Evolutionary conservation across 2,113 vertebrate species (phyloP), one percentile per base, ranked within the genome.

Genomic region (Cynoglossus semilaevis): DNA sequence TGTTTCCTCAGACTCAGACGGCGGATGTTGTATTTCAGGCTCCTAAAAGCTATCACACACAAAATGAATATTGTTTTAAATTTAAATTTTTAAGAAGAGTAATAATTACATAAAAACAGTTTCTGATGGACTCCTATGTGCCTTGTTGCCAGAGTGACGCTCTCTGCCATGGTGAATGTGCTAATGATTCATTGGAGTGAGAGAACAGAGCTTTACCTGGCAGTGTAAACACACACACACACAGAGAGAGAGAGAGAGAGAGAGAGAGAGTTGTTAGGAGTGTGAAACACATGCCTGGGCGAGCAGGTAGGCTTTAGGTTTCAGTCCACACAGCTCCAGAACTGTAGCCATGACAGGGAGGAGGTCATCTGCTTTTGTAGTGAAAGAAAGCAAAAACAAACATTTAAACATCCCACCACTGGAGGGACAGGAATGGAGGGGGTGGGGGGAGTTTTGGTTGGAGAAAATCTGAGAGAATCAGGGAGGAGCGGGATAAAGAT

Each of bases 71-170:
- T 68, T 85, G 79, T 81, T 88, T 86, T 81, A 83, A 63, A 77
- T 88, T 86, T 81, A 83, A 63, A 77, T 71, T 69, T 56, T 68
- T 49, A 51, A 67, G 64, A 72, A 81, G 69, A 73, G 58, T 43
- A 12, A 68, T 49, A 54, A 51, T 29, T 29, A 29, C 3, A 29
- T 29, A 66, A 81, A 82, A 83, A 74, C 65, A 63, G 67, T 88
- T 87, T 87, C 83, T 91, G 88, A 91, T 89, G 77, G 88, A 83
- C 66, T 87, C 88, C 88, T 88, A 34, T 87, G 87, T 88, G 88
- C 75, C 82, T 80, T 74, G 88, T 92, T 91, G 85, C 87, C 76
- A 15, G 69, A 87, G 86, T 79, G 83, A 86, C 88, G 67, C 77
- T 62, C 62, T 78, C 77, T 88, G 88, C 87, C 83, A 85, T 70